phyloP scores from a whole-genome alignment of 2,888 invertebrate species.

The Yponomeuta cagnagella region DNA sequence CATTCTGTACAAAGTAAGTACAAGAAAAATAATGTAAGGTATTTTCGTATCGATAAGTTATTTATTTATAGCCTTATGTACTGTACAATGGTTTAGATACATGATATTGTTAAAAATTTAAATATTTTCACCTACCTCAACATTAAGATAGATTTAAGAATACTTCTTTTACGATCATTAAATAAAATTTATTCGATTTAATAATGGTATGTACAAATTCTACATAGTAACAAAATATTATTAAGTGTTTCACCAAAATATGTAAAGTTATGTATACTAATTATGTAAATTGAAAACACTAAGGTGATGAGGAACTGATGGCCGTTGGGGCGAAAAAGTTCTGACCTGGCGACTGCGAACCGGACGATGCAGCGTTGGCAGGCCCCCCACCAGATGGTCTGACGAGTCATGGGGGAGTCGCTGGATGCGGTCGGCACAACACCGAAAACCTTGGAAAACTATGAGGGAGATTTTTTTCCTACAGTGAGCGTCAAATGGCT shows the following conservation, averaged over 20 bases:
- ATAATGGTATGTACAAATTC: constrained; percentile 3
- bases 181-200: constrained; percentile 3
- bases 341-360: too few relatives aligned
- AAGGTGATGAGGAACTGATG: too few relatives aligned
- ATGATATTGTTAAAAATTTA: constrained; percentile 6
- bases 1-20: neutral
- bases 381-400: too few relatives aligned
- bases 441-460: too few relatives aligned
- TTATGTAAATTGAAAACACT: neutral
- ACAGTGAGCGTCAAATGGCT: too few relatives aligned
- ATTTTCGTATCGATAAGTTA: neutral
- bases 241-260: constrained; percentile 2
- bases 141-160: constrained; percentile 11
- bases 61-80: neutral
- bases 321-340: too few relatives aligned
- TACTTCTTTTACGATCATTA: constrained; percentile 10
- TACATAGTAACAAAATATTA: neutral
- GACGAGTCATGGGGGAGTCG: too few relatives aligned
- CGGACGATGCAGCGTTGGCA: too few relatives aligned
- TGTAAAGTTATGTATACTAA: neutral
- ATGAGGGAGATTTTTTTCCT: too few relatives aligned
- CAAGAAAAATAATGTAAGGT: neutral
- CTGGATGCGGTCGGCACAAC: too few relatives aligned
- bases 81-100: constrained; percentile 5
- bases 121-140: constrained; percentile 13